Percentiles rank a stretch among this genome's conserved stretches.
These are phyloP conservation scores for Esox niger DNA, from an alignment of 2,113 vertebrate species.

Conservation along the genomic window DNA sequence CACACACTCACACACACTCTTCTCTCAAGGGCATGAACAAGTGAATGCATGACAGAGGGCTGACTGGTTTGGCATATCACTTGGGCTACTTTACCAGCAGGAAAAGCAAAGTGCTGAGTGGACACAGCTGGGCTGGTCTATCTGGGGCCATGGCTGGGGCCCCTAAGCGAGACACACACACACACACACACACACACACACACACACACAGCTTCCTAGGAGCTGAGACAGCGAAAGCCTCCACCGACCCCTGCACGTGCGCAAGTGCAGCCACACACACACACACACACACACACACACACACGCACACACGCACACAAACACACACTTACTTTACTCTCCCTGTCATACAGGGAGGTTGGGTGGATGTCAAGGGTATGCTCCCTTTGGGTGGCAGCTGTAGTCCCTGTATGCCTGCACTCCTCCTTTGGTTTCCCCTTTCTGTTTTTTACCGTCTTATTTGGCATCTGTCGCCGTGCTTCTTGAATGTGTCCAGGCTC, in stretches of 20 bases:
- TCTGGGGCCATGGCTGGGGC: constrained; percentile 59
- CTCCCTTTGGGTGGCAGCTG: constrained; percentile 60
- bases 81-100: constrained; percentile 66
- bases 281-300: constrained; percentile 33
- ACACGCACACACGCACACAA: constrained; percentile 26
- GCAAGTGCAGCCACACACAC: constrained; percentile 23
- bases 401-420: constrained; percentile 36
- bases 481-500: constrained; percentile 54
- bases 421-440: constrained; percentile 7
- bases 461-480: constrained; percentile 65
- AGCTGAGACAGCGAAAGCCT: constrained; percentile 70
- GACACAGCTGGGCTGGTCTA: constrained; percentile 58
- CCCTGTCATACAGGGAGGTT: constrained; percentile 40
- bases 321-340: constrained; percentile 29
- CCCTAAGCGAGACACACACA: constrained; percentile 56
- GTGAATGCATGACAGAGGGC: constrained; percentile 40
- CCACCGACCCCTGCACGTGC: constrained; percentile 17
- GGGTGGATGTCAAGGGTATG: constrained; percentile 54
- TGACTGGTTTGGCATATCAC: constrained; percentile 61
- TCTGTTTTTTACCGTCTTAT: constrained; percentile 16
- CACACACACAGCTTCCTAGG: constrained; percentile 43
- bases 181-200: constrained; percentile 30
- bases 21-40: constrained; percentile 71
- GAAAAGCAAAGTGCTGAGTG: constrained; percentile 68
- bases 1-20: constrained; percentile 6